Evolutionary conservation across 2,888 invertebrate genomes (phyloP), one percentile per base, ranked within the genome.

Genomic region (Lissocephala sabroskyi): DNA sequence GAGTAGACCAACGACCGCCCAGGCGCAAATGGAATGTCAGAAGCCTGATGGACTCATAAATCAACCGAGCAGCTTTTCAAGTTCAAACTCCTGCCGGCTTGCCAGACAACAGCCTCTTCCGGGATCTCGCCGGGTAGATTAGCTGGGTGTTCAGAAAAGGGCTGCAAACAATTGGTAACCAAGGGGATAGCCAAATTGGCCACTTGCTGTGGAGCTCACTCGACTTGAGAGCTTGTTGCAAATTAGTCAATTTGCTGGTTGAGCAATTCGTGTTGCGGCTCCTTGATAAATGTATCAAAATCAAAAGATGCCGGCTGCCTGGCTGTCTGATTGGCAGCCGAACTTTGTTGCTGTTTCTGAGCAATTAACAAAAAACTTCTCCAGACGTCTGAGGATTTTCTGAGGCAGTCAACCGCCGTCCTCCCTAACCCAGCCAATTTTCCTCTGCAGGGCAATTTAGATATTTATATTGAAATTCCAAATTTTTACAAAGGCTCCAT

Each of bases 221-320:
- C n/a, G n/a, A 23, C 4, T 23, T 23, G 23, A 23, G 4, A 37
- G 37, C 18, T 29, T 16, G 35, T 18, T 30, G 26, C 17, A 59
- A 73, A 62, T 57, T 48, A 52, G 57, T 62, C 54, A 51, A 65
- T 48, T 64, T 57, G 44, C 48, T 57, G 42, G 45, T 51, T 39
- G 49, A 46, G 44, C 35, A 47, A 52, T 39, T 42, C 35, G 37
- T 13, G 45, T 14, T 45, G 19, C 10, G 32, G 29, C 45, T 54
- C 32, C 51, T 44, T 56, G 41, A 41, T 46, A 46, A 49, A 60
- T 56, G 52, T 49, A 39, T 50, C 30, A 50, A 41, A 46, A 56
- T 17, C 26, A 6, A 17, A 43, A 35, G 18, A 3, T 13, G 35
- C 18, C 14, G 11, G 30, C 13, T 13, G 26, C 26, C 26, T 6